Evolutionary conservation across 1,140 invertebrate species (phyloP).

Genomic region (Radopholus similis): DNA sequence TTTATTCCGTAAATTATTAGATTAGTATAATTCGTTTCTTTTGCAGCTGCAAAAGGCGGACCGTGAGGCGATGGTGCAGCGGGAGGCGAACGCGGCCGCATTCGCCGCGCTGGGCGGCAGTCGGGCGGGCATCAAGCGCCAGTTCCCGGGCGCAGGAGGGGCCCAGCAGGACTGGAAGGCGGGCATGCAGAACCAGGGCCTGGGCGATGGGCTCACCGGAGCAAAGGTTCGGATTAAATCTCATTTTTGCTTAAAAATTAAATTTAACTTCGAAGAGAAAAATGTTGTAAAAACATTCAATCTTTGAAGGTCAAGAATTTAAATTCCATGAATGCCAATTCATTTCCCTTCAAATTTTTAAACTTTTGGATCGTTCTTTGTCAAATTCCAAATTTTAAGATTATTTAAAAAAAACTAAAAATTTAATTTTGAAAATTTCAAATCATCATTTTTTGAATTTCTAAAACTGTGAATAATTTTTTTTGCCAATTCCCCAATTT

Average conservation of each 20-base stretch:
- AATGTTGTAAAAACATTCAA: no score
- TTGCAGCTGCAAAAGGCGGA: conserved; percentile 43
- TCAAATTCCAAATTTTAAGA: background rate
- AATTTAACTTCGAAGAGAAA: no score
- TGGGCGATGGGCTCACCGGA: no score
- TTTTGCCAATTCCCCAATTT: no score
- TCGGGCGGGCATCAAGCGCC: conserved; percentile 2
- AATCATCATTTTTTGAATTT: no score
- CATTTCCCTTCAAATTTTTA: no score
- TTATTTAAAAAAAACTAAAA: no score
- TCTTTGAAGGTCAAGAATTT: no score
- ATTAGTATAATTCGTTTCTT: background rate
- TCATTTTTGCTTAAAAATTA: no score
- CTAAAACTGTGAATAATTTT: no score
- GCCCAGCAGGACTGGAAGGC: conserved; percentile 3
- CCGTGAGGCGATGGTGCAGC: conserved; percentile 35
- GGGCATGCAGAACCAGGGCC: conserved; percentile 12
- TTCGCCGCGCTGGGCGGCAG: conserved; percentile 38
- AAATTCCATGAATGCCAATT: no score
- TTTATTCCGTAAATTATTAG: no score
- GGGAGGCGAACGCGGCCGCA: conserved; percentile 44
- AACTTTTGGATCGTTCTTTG: background rate
- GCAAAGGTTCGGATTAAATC: conserved; percentile 4
- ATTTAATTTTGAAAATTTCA: background rate
- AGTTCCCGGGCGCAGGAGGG: background rate